A percentile compares a stretch with the other conserved stretches of the same genome.
phyloP scores from a whole-genome alignment of 2,797 vertebrate genomes.

The Sebastiscus tertius region DNA sequence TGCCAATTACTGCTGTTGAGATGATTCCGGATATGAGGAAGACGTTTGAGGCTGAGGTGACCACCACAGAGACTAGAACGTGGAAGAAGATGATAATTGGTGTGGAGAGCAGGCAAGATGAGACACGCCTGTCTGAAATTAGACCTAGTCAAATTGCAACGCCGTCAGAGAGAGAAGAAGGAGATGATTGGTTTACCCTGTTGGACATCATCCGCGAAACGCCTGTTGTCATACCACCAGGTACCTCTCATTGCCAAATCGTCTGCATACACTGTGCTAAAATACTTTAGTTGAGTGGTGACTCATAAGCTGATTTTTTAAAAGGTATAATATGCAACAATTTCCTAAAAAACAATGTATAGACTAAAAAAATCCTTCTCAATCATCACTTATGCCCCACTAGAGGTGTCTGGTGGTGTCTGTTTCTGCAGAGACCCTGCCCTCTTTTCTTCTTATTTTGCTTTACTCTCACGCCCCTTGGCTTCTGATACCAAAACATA shows the following conservation, averaged over 20 bases:
- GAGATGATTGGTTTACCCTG: conserved; percentile 66
- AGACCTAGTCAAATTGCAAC: conserved; percentile 21
- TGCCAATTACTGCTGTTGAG: conserved; percentile 43
- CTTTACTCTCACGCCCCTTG: no score
- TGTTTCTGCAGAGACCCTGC: no score
- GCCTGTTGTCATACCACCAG: conserved; percentile 49
- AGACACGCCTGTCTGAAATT: conserved; percentile 50
- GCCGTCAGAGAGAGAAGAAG: conserved; percentile 31
- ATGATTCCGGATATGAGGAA: conserved; percentile 40
- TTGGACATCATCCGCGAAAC: conserved; percentile 49
- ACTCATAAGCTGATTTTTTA: neutral
- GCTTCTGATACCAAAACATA: no score
- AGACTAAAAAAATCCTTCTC: no score
- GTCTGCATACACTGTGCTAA: neutral
- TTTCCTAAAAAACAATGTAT: no score
- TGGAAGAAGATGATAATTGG: conserved; percentile 64
- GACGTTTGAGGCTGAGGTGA: conserved; percentile 42
- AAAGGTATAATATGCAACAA: no score
- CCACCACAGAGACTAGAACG: conserved; percentile 47
- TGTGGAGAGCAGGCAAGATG: conserved; percentile 45
- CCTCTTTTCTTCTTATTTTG: no score
- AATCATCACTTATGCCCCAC: no score
- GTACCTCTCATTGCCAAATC: conserved; percentile 39
- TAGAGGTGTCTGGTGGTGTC: no score
- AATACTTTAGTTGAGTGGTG: neutral